Conservation (phyloP, 2,888 invertebrate species). For the Panopea generosa region DNA sequence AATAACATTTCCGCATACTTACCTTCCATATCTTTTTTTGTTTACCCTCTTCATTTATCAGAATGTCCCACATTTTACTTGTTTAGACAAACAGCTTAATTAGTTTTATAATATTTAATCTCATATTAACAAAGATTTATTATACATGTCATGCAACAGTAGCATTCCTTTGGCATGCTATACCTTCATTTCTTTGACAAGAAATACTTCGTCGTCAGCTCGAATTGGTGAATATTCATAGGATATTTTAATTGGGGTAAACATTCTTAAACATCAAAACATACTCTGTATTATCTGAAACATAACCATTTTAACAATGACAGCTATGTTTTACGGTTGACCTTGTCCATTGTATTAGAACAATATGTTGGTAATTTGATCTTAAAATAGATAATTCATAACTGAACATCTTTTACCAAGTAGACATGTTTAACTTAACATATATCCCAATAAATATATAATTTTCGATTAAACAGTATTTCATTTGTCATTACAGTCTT, state of each 20-base stretch:
- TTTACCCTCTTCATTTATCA: neutral
- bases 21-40: slow-evolving; percentile 20
- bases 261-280: slow-evolving; percentile 30
- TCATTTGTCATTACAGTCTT: no score
- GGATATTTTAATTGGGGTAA: slow-evolving; percentile 32
- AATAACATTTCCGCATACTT: slow-evolving; percentile 4
- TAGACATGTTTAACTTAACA: neutral
- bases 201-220: slow-evolving; percentile 17
- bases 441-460: no score
- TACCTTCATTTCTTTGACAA: slow-evolving; percentile 6
- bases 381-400: neutral
- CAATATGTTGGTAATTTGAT: slow-evolving; percentile 5
- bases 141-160: neutral
- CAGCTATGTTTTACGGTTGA: slow-evolving; percentile 11
- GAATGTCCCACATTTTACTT: neutral
- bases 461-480: no score
- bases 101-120: no score
- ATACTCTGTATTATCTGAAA: slow-evolving; percentile 43
- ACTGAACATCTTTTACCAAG: neutral
- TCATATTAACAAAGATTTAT: neutral
- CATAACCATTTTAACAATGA: slow-evolving; percentile 29
- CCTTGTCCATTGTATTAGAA: slow-evolving; percentile 1
- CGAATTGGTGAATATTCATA: slow-evolving; percentile 36
- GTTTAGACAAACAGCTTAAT: no score
- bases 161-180: neutral